Evolutionary conservation across 2,113 vertebrate species (phyloP), one percentile per base, ranked within the genome.

Genomic region (Phalacrocorax pelagicus): DNA sequence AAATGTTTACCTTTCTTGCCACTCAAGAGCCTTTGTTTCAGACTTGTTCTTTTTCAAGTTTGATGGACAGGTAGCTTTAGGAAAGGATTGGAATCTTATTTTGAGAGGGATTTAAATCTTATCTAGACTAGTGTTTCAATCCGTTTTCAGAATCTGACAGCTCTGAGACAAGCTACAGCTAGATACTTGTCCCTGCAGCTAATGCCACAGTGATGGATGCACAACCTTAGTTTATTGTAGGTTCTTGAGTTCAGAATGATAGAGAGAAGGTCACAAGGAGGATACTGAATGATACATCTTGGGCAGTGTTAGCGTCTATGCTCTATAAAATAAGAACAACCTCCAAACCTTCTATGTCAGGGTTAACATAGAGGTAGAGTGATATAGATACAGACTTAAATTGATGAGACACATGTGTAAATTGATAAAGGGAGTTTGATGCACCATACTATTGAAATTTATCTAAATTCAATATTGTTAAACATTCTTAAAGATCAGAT

Each of bases 401-500:
- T 21, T 94, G 91, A 97, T 97, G 96, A 97, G 63, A 77, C 81
- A 88, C 27, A 90, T 26, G 40, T 96, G n/a, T 96, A 97, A 98
- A 97, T 97, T 98, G 96, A 97, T 96, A 97, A 97, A 98, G 79
- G 91, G 94, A 88, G 72, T 96, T 92, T 97, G 96, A 97, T 97
- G 94, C 59, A 95, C 74, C 84, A 95, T 87, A 95, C 93, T 93
- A 97, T 91, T 96, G 96, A 97, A 98, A 98, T 97, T 95, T 98
- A 98, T 98, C 98, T 98, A 97, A 98, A 98, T 98, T 98, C 98
- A 98, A 98, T 98, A 97, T 95, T 97, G 97, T 98, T 98, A 98
- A 98, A 97, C 91, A 98, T 98, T 98, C 86, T 96, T 98, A 98
- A 98, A 98, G 97, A 98, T 98, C 97, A 98, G 88, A 98, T 98